Evolutionary conservation across 2,113 vertebrate species (phyloP), one percentile per base, ranked within the genome.

Genomic region (Rafetus swinhoei): DNA sequence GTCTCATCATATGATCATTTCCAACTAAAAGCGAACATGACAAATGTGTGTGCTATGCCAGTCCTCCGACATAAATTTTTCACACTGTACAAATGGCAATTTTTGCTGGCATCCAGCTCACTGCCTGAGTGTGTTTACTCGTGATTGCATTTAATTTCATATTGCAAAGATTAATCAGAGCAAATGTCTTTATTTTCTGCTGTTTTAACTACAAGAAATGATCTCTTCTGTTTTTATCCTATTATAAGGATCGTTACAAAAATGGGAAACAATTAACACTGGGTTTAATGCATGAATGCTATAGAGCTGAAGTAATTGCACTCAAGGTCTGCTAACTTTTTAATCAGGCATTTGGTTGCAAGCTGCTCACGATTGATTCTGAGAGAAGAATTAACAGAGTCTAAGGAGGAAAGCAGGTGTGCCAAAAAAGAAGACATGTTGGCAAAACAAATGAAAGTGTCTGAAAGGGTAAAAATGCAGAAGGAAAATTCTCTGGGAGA

Each of bases 301-400:
- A 96, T 82, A 97, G 97, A 98, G 98, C 97, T 96, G 96, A 98
- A 98, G 98, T 98, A 98, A 98, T 98, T 98, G 98, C 97, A 96
- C 98, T 98, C 98, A 98, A 98, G 98, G 98, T 98, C 98, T 98
- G 97, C 98, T 98, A 98, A 98, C 98, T 98, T 98, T 98, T 98
- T 98, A 98, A 98, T 98, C 98, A 98, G 98, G 98, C 98, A 98
- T 98, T 98, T 98, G 98, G 97, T 98, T 98, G 97, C 98, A 98
- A 98, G 98, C 98, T 98, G 98, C 98, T 98, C 94, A 27, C 45
- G 24, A 98, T 87, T 98, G 97, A 98, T 98, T 98, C 96, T 94
- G 95, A 93, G 96, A 93, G 92, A 97, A 96, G 95, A 97, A 95
- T 94, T 96, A 97, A 97, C 91, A 94, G 86, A 96, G 95, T 98